Conservation (phyloP, 2,888 invertebrate genomes). For the Himalopsyche japonica region DNA sequence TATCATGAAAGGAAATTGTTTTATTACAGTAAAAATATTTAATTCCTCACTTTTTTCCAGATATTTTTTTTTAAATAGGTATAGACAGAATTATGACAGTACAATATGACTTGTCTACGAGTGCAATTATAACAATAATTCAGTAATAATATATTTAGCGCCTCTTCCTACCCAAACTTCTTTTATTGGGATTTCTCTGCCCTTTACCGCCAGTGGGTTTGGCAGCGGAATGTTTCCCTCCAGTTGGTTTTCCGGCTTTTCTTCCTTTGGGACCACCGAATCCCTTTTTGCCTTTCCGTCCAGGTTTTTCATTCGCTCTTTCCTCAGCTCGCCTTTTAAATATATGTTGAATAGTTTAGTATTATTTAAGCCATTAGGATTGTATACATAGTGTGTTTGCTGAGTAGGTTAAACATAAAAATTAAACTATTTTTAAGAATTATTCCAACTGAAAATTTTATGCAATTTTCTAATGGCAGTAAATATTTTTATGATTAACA, state of each 20-base stretch:
- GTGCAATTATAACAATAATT: background rate
- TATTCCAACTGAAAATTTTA: no score
- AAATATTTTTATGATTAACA: no score
- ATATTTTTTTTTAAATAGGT: background rate
- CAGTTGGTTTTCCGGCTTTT: constrained; percentile 59
- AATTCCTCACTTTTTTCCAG: background rate
- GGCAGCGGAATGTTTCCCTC: constrained; percentile 51
- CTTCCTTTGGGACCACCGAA: constrained; percentile 42
- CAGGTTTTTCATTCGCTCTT: constrained; percentile 53
- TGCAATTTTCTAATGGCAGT: no score
- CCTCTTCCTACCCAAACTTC: constrained; percentile 71
- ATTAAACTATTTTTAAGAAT: no score
- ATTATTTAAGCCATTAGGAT: no score
- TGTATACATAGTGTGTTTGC: no score
- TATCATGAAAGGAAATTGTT: background rate
- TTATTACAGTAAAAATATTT: background rate
- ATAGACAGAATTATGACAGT: background rate
- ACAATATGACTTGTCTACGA: background rate
- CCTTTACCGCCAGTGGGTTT: constrained; percentile 70
- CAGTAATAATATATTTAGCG: constrained; percentile 52
- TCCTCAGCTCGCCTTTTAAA: constrained; percentile 58
- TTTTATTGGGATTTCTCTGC: constrained; percentile 68
- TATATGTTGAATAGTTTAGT: background rate
- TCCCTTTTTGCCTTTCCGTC: constrained; percentile 45
- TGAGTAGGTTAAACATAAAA: no score